Conservation (phyloP, 2,888 invertebrate genomes). For the Leucozona laternaria region DNA sequence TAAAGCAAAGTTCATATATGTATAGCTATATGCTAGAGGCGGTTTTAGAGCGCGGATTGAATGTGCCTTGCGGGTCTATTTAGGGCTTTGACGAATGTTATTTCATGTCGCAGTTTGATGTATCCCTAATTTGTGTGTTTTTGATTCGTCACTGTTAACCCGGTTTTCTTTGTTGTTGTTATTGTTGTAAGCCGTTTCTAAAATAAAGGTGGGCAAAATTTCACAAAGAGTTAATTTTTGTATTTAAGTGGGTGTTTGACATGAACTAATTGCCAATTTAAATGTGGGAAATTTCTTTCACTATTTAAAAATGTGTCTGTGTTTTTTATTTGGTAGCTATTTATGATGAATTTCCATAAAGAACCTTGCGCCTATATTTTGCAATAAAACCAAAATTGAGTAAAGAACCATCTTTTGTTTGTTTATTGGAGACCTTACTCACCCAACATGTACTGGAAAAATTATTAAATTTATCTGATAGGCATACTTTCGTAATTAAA, state of each 20-base stretch:
- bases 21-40: not conserved
- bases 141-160: conserved; percentile 67
- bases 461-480: conserved; percentile 25
- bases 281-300: not conserved
- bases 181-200: fast-evolving
- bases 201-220: not conserved
- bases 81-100: conserved; percentile 53
- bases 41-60: conserved; percentile 5
- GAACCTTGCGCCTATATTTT: not conserved
- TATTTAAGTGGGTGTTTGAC: not conserved
- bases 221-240: not conserved
- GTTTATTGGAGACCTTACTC: conserved; percentile 39
- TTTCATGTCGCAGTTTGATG: conserved; percentile 44
- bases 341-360: not conserved
- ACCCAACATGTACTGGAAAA: conserved; percentile 45
- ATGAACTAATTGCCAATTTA: not conserved
- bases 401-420: not conserved
- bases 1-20: conserved; percentile 53
- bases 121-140: conserved; percentile 47
- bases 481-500: conserved; percentile 61
- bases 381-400: not conserved
- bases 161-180: conserved; percentile 39
- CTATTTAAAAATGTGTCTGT: too few species aligned
- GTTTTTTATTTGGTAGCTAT: too few species aligned
- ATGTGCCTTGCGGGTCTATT: conserved; percentile 48